phyloP scores from a whole-genome alignment of 53 echinoderm and acorn worm species.

The Paracentrotus lividus region DNA sequence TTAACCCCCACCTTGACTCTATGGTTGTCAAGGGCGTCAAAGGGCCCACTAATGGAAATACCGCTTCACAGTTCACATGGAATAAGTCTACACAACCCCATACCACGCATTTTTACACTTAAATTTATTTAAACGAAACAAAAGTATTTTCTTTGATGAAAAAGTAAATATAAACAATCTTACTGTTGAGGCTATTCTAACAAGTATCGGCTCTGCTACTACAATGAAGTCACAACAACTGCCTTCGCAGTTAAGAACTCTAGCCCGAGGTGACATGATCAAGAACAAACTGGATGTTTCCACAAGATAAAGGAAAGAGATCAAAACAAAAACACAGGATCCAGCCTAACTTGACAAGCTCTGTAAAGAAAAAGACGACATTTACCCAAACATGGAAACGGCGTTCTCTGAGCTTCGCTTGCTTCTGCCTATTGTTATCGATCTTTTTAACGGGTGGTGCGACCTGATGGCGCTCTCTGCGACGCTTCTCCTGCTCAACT shows the following conservation, averaged over 20 bases:
- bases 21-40: too few species aligned
- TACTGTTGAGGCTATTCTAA: conserved; percentile 40
- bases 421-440: background rate
- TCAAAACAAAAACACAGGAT: background rate
- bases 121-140: too few species aligned
- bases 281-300: background rate
- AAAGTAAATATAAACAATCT: background rate
- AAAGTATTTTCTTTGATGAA: background rate
- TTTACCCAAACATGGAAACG: conserved; percentile 55
- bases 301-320: conserved; percentile 21
- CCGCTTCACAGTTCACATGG: too few species aligned
- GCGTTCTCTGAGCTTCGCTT: conserved; percentile 19
- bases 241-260: conserved; percentile 51
- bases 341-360: background rate
- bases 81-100: too few species aligned
- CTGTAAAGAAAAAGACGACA: conserved; percentile 6
- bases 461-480: conserved; percentile 1
- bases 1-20: too few species aligned
- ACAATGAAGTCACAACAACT: conserved; percentile 45
- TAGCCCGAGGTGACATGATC: conserved; percentile 43
- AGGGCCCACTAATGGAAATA: too few species aligned
- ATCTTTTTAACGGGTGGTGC: conserved; percentile 37
- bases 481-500: conserved; percentile 36
- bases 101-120: too few species aligned
- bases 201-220: conserved; percentile 42